A percentile compares a stretch with the other conserved stretches of the same genome.
Conservation (phyloP, 2,888 invertebrate species). For the Lasioglossum pauxillum region DNA sequence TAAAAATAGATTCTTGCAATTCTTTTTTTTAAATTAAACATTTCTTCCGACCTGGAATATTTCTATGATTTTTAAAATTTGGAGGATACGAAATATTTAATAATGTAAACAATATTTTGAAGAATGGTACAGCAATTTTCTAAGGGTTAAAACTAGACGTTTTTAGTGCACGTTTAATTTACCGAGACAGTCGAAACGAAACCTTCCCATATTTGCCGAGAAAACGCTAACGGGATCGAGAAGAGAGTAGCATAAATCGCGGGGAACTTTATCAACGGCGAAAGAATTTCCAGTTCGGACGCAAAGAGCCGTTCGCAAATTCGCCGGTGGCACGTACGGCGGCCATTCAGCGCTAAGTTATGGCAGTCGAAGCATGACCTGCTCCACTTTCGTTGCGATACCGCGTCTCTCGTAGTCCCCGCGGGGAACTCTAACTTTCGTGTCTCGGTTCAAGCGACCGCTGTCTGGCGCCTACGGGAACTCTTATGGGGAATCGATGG, state of each 20-base stretch:
- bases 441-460: slow-evolving; percentile 73
- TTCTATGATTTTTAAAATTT: too few relatives aligned
- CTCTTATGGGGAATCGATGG: slow-evolving; percentile 84
- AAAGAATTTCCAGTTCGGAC: not conserved
- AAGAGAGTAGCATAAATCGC: not conserved
- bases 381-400: slow-evolving; percentile 30
- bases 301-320: not conserved
- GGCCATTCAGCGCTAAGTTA: slow-evolving; percentile 24
- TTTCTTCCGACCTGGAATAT: too few relatives aligned
- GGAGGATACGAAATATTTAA: too few relatives aligned
- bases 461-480: slow-evolving; percentile 76
- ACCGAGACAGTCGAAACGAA: not conserved
- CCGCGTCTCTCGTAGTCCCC: not conserved
- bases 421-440: slow-evolving; percentile 1
- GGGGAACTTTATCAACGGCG: not conserved
- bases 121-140: too few relatives aligned
- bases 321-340: slow-evolving; percentile 10
- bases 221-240: not conserved
- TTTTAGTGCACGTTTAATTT: not conserved
- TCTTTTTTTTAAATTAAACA: too few relatives aligned
- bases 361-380: slow-evolving; percentile 29
- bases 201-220: not conserved
- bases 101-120: too few relatives aligned
- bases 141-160: too few relatives aligned
- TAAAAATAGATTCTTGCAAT: not conserved